Evolutionary conservation across 2,888 invertebrate species (phyloP).

Genomic region (Ectemnius cavifrons): DNA sequence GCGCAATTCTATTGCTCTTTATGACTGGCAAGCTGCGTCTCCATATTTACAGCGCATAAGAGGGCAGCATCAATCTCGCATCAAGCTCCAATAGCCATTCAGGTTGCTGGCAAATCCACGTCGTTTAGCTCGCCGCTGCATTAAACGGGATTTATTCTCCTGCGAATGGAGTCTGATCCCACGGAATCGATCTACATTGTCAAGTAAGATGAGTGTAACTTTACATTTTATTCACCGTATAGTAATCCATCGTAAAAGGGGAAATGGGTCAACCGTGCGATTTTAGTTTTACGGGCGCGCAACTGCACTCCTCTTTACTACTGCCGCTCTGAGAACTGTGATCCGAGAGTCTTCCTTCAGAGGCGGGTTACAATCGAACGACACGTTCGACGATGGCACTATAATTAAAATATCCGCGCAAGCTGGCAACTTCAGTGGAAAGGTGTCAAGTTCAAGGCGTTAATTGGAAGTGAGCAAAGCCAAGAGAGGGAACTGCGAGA

Average conservation of each 20-base stretch:
- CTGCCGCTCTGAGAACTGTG: no score
- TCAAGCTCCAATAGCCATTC: conserved; percentile 36
- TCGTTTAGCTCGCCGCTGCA: conserved; percentile 47
- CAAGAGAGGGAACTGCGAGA: not conserved
- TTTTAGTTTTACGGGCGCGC: no score
- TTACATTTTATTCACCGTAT: conserved; percentile 36
- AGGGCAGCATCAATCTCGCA: conserved; percentile 40
- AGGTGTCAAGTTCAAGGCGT: conserved; percentile 1
- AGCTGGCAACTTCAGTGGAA: not conserved
- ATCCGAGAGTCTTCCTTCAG: no score
- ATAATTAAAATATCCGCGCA: no score
- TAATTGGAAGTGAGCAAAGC: not conserved
- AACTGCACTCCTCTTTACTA: no score
- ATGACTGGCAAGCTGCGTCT: conserved; percentile 29
- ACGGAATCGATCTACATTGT: conserved; percentile 42
- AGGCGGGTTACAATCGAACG: no score
- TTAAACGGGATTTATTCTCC: conserved; percentile 52
- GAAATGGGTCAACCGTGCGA: no score
- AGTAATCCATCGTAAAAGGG: no score
- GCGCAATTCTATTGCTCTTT: conserved; percentile 32
- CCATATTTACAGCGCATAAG: conserved; percentile 38
- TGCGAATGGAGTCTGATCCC: conserved; percentile 34
- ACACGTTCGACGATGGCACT: no score
- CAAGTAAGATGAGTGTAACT: conserved; percentile 24
- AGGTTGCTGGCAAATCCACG: conserved; percentile 46